Conservation (phyloP, 2,797 vertebrate genomes). For the Poecilia velifera region DNA sequence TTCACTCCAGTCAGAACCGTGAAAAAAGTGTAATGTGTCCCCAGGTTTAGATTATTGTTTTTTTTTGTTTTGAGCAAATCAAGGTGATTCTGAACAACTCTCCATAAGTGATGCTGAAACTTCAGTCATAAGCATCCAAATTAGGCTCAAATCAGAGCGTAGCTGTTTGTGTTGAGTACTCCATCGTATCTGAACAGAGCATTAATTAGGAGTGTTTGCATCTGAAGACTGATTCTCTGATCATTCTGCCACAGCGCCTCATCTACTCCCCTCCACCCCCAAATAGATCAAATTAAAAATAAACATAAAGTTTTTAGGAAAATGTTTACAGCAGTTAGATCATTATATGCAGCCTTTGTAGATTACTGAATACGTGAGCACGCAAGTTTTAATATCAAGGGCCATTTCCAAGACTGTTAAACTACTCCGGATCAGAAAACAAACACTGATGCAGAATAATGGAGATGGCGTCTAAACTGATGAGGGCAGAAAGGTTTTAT, state of each 20-base stretch:
- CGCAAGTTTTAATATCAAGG: not conserved
- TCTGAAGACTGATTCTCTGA: not conserved
- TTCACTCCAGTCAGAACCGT: not conserved
- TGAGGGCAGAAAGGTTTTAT: not conserved
- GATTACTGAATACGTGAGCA: not conserved
- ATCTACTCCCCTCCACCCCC: not conserved
- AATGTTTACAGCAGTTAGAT: not conserved
- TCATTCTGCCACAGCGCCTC: not conserved
- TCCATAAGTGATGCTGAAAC: not conserved
- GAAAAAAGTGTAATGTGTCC: not conserved
- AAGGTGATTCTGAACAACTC: not conserved
- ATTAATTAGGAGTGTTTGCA: not conserved
- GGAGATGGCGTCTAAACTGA: not conserved
- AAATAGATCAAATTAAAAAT: not conserved
- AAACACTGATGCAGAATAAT: not conserved
- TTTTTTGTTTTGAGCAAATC: not conserved
- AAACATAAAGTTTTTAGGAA: not conserved
- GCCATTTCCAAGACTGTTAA: not conserved
- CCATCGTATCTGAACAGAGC: not conserved
- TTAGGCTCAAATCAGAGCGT: not conserved
- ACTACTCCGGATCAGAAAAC: not conserved
- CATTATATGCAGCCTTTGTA: not conserved
- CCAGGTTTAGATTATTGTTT: not conserved
- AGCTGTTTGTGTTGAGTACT: not conserved
- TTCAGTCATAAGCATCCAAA: not conserved